These are phyloP conservation scores for Lordiphosa stackelbergi DNA, from an alignment of 1,140 invertebrate species.

Conservation along the genomic window DNA sequence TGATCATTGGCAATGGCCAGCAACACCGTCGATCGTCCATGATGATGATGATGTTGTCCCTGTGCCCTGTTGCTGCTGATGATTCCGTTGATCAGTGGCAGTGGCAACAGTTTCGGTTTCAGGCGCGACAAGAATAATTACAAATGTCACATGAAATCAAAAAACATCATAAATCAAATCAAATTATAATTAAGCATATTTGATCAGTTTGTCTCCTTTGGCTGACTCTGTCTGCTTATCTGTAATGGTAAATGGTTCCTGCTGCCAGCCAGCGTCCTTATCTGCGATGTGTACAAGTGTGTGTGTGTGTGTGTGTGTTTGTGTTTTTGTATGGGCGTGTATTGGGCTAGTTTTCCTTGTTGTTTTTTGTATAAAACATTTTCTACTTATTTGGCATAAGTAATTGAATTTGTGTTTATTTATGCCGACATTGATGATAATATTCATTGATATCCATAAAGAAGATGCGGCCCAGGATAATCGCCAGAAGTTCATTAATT, in stretches of 20 bases:
- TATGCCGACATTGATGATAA: slow-evolving; percentile 28
- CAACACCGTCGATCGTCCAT: slow-evolving; percentile 19
- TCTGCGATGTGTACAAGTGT: slow-evolving; percentile 33
- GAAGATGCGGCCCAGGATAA: slow-evolving; percentile 67
- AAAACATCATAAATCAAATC: slow-evolving; percentile 76
- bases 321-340: slow-evolving; percentile 20
- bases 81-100: slow-evolving; percentile 57
- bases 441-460: slow-evolving; percentile 14
- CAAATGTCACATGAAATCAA: slow-evolving; percentile 75
- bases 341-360: slow-evolving; percentile 51
- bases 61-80: slow-evolving; percentile 26
- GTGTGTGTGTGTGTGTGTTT: slow-evolving; percentile 28
- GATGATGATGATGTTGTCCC: slow-evolving; percentile 31
- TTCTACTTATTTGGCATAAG: slow-evolving; percentile 75
- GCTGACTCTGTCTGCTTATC: slow-evolving; percentile 43
- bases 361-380: slow-evolving; percentile 52
- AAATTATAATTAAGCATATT: slow-evolving; percentile 77
- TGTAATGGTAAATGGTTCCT: slow-evolving; percentile 54
- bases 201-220: slow-evolving; percentile 62
- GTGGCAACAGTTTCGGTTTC: slow-evolving; percentile 35
- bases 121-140: slow-evolving; percentile 77
- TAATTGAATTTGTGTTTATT: slow-evolving; percentile 72
- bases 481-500: slow-evolving; percentile 65
- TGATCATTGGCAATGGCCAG: slow-evolving; percentile 53
- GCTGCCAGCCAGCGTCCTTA: slow-evolving; percentile 29